Base-by-base conservation (phyloP, 2,888 invertebrate species). In the Latrodectus elegans region DNA sequence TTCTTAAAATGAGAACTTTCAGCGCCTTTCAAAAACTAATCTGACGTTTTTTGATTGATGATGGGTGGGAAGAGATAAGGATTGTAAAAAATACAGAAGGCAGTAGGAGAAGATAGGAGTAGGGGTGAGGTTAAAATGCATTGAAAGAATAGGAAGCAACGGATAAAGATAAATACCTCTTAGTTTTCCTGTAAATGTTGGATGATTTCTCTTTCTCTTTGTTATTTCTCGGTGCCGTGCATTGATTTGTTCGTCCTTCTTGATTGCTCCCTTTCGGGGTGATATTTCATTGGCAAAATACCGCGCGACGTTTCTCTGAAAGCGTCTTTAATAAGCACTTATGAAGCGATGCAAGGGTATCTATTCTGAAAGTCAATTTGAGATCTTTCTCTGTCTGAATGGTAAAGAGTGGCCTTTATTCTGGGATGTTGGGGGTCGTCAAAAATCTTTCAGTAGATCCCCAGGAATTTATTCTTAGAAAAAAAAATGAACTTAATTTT, bases 111-210 rank as follows among this genome's bases (percentile, higher is more conserved):
- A 38, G 38, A 38, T 38, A 38, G 38, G 38, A 6, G 38, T 38
- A 55, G 80, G 60, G 52, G 26, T 22, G 75, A 38, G 80, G 60
- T 17, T 9, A 38, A 71, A 80, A 80, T 67, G 22, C 71, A 70
- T 17, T 8, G 64, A n/a, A 38, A 51, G 52, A 70, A 52, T 22
- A 68, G 77, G 76, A 60, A 51, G 72, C 15, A 38, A 22, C 8
- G 84, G 53, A 84, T 84, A 84, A 84, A 84, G 78, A 84, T 84
- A 84, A 84, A 78, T 84, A 78, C 78, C 84, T 84, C 68, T 84
- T 84, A 78, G 78, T 84, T 84, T 72, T 72, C 67, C 77, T 75
- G 82, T 82, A 82, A 75, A 75, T 70, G 75, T 26, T 67, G 55
- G 60, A 60, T 15, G 60, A 12, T 15, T n/a, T 60, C 60, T 60